These are phyloP conservation scores for Hylaea fasciaria DNA, from an alignment of 2,888 invertebrate genomes.

Conservation along the genomic window DNA sequence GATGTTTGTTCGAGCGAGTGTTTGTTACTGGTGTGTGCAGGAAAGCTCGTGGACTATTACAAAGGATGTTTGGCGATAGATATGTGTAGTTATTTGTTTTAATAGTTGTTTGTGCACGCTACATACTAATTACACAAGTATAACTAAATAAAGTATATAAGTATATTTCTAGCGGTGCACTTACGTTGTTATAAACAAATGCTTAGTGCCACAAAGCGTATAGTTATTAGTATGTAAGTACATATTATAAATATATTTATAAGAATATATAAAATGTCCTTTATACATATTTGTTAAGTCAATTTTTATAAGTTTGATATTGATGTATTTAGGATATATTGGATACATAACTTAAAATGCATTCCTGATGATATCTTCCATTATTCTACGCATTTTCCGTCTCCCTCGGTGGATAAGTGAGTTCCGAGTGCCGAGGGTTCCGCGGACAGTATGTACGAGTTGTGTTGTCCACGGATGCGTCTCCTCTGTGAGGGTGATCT, in stretches of 20 bases:
- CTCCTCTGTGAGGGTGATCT: constrained; percentile 61
- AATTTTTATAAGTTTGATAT: constrained; percentile 74
- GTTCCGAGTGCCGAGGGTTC: constrained; percentile 37
- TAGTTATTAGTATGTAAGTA: constrained; percentile 54
- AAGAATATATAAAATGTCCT: constrained; percentile 56
- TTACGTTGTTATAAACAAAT: constrained; percentile 45
- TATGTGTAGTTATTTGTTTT: constrained; percentile 47
- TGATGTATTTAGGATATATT: constrained; percentile 52
- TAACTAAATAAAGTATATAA: constrained; percentile 46
- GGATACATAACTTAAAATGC: constrained; percentile 66
- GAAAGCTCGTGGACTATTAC: neutral
- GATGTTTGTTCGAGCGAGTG: constrained; percentile 2
- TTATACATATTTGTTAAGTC: constrained; percentile 68
- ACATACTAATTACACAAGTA: constrained; percentile 54
- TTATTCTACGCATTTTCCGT: constrained; percentile 65
- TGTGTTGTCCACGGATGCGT: constrained; percentile 53
- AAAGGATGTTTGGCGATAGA: constrained; percentile 2
- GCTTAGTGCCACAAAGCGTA: constrained; percentile 56
- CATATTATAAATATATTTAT: constrained; percentile 41
- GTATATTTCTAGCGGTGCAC: constrained; percentile 54
- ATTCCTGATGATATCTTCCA: constrained; percentile 75
- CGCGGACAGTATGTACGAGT: constrained; percentile 35
- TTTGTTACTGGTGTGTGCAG: neutral
- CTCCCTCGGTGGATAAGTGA: constrained; percentile 50
- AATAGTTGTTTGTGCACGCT: constrained; percentile 58